phyloP scores from a whole-genome alignment of 1,140 invertebrate species.

The Acromyrmex heyeri region DNA sequence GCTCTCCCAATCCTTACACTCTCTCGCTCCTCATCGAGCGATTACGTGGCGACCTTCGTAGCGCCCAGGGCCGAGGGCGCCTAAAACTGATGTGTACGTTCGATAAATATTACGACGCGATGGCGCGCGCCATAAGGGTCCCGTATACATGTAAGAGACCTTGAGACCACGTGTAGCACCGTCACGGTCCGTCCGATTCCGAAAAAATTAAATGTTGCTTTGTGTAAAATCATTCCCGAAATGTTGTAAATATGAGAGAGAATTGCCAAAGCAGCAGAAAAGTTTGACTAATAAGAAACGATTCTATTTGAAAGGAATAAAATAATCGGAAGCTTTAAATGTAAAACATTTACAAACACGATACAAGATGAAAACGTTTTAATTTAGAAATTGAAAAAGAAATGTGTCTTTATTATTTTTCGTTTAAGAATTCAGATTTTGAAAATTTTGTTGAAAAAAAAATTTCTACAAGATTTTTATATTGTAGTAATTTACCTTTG shows the following conservation, averaged over 20 bases:
- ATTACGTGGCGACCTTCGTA: conserved; percentile 81
- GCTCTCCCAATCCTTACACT: conserved; percentile 63
- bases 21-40: conserved; percentile 56
- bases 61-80: conserved; percentile 80
- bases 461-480: not conserved
- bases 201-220: conserved; percentile 15
- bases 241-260: not conserved
- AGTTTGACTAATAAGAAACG: not conserved
- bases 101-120: conserved; percentile 75
- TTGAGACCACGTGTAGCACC: conserved; percentile 63
- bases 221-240: conserved; percentile 9
- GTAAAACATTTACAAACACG: not conserved
- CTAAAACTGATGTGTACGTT: conserved; percentile 75
- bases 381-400: not conserved
- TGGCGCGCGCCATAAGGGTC: conserved; percentile 70
- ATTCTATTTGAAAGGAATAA: not conserved
- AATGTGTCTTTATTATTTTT: not conserved
- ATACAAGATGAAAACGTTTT: not conserved
- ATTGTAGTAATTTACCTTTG: not conserved
- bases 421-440: not conserved
- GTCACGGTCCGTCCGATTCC: conserved; percentile 22
- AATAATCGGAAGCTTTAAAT: not conserved
- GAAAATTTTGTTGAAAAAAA: not conserved
- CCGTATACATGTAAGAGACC: conserved; percentile 70
- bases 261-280: not conserved